phyloP scores from a whole-genome alignment of 2,113 vertebrate genomes.

The human region DNA sequence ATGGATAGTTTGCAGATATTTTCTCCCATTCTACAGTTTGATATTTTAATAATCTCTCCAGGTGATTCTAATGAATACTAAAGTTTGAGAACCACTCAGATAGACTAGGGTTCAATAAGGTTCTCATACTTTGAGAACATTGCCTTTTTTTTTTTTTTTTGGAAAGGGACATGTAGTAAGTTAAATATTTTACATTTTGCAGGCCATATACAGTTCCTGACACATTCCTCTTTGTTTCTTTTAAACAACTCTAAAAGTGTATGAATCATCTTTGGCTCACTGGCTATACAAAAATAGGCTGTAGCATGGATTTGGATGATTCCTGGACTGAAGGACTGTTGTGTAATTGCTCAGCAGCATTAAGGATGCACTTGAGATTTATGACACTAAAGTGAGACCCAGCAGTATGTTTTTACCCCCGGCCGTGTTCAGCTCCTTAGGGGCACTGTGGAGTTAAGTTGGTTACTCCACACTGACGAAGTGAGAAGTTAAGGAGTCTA shows the following conservation, averaged over 20 bases:
- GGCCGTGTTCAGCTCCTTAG: neutral
- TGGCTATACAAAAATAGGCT: neutral
- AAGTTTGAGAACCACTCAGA: neutral
- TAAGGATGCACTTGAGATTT: neutral
- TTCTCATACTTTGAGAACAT: too few species aligned
- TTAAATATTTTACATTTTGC: conserved; percentile 10
- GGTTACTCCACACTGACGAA: neutral
- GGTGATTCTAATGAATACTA: neutral
- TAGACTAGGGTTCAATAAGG: neutral
- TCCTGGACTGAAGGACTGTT: neutral
- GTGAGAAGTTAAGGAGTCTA: neutral
- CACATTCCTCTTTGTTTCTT: neutral
- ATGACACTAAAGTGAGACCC: neutral
- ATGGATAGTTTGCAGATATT: neutral
- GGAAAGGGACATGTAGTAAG: neutral
- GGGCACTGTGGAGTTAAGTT: neutral
- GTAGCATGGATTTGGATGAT: neutral
- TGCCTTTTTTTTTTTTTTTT: neutral
- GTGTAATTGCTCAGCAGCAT: neutral
- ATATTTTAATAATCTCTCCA: neutral
- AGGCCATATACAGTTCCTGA: neutral
- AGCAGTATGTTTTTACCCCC: neutral
- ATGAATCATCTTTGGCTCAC: neutral
- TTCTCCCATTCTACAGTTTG: neutral
- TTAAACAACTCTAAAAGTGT: neutral